phyloP scores from a whole-genome alignment of 2,113 vertebrate genomes.

The Pachyramphus minor region DNA sequence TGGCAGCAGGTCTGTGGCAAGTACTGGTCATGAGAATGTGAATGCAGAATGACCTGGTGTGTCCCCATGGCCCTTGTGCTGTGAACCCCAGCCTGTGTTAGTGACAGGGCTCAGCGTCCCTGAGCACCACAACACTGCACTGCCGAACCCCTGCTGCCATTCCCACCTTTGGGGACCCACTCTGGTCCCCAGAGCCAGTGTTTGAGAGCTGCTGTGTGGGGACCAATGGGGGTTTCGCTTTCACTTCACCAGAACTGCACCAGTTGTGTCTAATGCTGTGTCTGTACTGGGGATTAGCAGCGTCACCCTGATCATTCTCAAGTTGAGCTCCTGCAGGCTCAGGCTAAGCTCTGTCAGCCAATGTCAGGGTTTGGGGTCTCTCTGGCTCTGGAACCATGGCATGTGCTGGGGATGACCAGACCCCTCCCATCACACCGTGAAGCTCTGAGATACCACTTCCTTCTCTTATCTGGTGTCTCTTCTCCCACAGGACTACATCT shows the following conservation, averaged over 20 bases:
- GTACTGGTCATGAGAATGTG: not conserved
- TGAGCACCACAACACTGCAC: not conserved
- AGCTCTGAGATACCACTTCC: not conserved
- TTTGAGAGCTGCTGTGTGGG: not conserved
- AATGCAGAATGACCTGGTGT: not conserved
- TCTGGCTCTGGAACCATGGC: not conserved
- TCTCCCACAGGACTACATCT: conserved; percentile 86
- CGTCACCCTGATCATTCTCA: not conserved
- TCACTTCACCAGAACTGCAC: not conserved
- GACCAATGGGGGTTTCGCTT: not conserved
- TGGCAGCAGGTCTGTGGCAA: not conserved
- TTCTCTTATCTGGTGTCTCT: not conserved
- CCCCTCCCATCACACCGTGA: not conserved
- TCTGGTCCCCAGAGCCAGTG: not conserved
- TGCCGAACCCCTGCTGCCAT: not conserved
- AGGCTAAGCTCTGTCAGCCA: not conserved
- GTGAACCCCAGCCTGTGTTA: not conserved
- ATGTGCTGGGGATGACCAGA: not conserved
- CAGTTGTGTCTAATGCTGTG: not conserved
- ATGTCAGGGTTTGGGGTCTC: not conserved
- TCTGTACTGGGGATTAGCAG: not conserved
- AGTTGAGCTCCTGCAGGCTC: not conserved
- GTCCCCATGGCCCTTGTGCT: not conserved
- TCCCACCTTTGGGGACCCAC: too few species aligned
- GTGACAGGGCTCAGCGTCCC: not conserved